phyloP scores from a whole-genome alignment of 2,888 invertebrate genomes.

The Ryuthela nishihirai region DNA sequence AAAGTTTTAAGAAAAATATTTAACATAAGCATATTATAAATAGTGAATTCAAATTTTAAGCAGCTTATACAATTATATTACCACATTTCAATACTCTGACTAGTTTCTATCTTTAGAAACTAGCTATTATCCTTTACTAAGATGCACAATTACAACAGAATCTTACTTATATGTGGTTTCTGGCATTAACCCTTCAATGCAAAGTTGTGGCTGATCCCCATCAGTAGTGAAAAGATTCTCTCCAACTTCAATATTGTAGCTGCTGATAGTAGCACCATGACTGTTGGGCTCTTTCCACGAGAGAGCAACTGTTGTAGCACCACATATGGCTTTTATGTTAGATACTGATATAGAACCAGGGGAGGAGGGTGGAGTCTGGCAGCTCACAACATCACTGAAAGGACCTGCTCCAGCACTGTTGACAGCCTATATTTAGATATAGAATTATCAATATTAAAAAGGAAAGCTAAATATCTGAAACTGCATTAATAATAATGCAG shows the following conservation, averaged over 20 bases:
- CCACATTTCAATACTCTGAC: no score
- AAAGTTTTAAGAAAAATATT: no score
- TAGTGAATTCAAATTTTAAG: no score
- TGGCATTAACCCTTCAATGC: conserved; percentile 66
- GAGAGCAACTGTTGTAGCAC: conserved; percentile 64
- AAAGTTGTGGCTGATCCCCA: conserved; percentile 61
- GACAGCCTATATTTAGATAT: conserved; percentile 67
- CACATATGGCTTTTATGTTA: conserved; percentile 52
- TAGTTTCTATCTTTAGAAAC: no score
- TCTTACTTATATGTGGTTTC: conserved; percentile 67
- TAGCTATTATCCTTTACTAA: no score
- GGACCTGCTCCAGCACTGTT: conserved; percentile 77
- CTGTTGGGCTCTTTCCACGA: conserved; percentile 69
- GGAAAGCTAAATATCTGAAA: no score
- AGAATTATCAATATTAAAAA: no score
- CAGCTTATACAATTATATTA: no score
- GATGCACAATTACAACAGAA: no score
- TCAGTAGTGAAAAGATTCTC: conserved; percentile 49
- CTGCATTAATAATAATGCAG: no score
- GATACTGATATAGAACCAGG: conserved; percentile 62
- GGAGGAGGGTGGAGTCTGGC: conserved; percentile 73
- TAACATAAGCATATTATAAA: no score
- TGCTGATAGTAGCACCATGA: conserved; percentile 70
- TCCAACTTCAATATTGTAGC: conserved; percentile 59
- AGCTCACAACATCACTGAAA: conserved; percentile 64